phyloP scores from a whole-genome alignment of 2,888 invertebrate genomes.

The Drosophila niveifrons region DNA sequence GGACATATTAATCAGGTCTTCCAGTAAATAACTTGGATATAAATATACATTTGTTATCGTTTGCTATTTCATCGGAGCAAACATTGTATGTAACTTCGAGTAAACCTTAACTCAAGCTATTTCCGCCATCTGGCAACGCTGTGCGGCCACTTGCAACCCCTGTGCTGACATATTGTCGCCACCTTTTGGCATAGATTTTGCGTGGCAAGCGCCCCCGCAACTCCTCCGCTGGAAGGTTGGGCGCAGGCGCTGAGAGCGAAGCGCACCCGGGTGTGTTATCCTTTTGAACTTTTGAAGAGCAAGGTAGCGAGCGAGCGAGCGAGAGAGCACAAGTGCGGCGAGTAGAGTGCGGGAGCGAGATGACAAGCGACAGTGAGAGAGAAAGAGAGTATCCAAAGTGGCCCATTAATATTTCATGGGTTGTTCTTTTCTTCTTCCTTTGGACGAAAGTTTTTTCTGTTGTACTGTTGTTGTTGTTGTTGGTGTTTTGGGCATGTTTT shows the following conservation, averaged over 20 bases:
- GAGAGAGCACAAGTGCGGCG: constrained; percentile 1
- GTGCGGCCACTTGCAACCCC: constrained; percentile 33
- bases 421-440: constrained; percentile 41
- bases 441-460: neutral
- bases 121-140: constrained; percentile 46
- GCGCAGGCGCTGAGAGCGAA: constrained; percentile 50
- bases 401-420: constrained; percentile 53
- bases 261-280: constrained; percentile 41
- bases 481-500: constrained; percentile 51
- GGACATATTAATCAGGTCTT: too few species aligned
- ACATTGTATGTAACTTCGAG: too few species aligned
- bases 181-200: constrained; percentile 48
- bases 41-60: too few species aligned
- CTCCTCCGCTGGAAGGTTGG: neutral
- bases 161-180: constrained; percentile 32
- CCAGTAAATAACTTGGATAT: too few species aligned
- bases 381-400: constrained; percentile 26
- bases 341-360: constrained; percentile 9
- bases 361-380: constrained; percentile 5
- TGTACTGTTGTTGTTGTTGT: constrained; percentile 1
- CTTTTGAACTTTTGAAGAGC: constrained; percentile 9
- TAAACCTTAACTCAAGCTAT: too few species aligned
- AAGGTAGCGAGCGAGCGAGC: neutral
- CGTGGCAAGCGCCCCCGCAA: constrained; percentile 5
- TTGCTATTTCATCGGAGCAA: too few species aligned